These are phyloP conservation scores for Poeciliopsis prolifica DNA, from an alignment of 2,113 vertebrate species.

Conservation along the genomic window DNA sequence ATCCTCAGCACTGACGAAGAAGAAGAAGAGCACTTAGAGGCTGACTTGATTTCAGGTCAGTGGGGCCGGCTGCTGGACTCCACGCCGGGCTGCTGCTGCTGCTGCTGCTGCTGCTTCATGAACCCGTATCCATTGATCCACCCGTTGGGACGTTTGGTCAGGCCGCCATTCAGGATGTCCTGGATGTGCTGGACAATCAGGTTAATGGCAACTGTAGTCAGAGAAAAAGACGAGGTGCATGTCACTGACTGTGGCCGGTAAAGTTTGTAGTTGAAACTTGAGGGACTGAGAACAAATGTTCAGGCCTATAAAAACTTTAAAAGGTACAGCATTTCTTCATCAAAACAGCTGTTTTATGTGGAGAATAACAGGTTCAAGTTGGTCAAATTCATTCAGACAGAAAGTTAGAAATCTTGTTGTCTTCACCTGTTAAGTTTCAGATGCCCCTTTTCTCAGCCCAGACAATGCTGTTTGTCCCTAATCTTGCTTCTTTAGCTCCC, in stretches of 20 bases:
- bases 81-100: constrained; percentile 82
- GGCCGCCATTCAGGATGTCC: constrained; percentile 95
- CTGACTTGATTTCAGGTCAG: constrained; percentile 67
- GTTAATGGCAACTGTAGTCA: constrained; percentile 89
- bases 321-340: neutral
- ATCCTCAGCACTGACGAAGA: neutral
- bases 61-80: constrained; percentile 92
- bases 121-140: constrained; percentile 83
- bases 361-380: neutral
- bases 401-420: neutral
- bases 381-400: neutral
- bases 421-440: neutral
- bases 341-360: neutral
- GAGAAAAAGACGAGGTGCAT: neutral
- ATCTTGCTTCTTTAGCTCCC: constrained; percentile 1
- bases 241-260: too few relatives aligned
- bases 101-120: constrained; percentile 82
- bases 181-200: constrained; percentile 98
- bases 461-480: neutral
- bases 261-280: neutral
- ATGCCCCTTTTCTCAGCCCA: too few relatives aligned
- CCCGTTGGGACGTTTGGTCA: constrained; percentile 89
- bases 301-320: neutral
- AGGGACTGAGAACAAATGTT: neutral
- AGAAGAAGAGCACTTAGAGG: neutral